A percentile compares a stretch with the other conserved stretches of the same genome.
Conservation (phyloP, 2,888 invertebrate species). For the Cephus pygmeus region DNA sequence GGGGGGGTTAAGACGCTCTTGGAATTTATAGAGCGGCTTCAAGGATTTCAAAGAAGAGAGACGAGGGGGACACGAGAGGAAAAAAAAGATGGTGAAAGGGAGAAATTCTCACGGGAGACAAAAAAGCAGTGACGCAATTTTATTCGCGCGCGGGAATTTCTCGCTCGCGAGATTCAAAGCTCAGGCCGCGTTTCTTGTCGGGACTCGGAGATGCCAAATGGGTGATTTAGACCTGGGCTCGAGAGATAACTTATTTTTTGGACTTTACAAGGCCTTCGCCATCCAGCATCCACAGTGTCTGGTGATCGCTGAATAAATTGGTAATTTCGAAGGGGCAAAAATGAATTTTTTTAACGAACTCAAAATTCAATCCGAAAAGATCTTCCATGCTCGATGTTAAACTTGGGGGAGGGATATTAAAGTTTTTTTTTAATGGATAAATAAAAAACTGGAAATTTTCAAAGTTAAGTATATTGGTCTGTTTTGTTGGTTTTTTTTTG, state of each 20-base stretch:
- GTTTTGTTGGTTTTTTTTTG: too few species aligned
- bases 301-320: too few species aligned
- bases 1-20: slow-evolving; percentile 10
- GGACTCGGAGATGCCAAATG: slow-evolving; percentile 10
- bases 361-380: too few species aligned
- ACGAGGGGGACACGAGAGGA: background rate
- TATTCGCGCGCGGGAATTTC: too few species aligned
- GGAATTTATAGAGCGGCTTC: slow-evolving; percentile 25
- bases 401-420: too few species aligned
- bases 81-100: background rate
- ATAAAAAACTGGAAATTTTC: too few species aligned
- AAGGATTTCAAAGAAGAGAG: background rate
- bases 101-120: slow-evolving; percentile 28
- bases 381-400: too few species aligned
- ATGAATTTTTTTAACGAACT: too few species aligned
- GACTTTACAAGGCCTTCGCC: background rate
- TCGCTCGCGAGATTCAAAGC: background rate
- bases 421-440: too few species aligned
- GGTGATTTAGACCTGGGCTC: slow-evolving; percentile 12
- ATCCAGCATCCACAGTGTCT: too few species aligned
- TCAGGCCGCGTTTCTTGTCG: slow-evolving; percentile 9
- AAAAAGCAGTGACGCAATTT: slow-evolving; percentile 13
- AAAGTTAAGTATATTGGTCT: too few species aligned
- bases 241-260: background rate
- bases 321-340: too few species aligned